Conservation (phyloP, 2,797 vertebrate species). For the Lates japonicus region DNA sequence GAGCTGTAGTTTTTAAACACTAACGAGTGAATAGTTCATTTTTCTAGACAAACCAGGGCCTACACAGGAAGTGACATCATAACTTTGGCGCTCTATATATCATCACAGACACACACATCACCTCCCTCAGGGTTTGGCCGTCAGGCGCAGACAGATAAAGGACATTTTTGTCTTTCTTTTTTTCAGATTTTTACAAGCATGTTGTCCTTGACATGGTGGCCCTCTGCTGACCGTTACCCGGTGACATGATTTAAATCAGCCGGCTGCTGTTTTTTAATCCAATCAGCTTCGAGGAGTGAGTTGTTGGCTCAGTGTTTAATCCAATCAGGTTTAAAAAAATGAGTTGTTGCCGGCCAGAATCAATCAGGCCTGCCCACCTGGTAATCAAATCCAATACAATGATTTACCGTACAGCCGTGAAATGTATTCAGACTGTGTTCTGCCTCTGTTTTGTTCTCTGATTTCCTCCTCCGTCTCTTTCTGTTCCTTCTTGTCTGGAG, state of each 20-base stretch:
- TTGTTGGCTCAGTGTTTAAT: constrained; percentile 58
- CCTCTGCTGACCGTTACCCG: constrained; percentile 1
- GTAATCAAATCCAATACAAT: constrained; percentile 50
- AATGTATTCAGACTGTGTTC: constrained; percentile 15
- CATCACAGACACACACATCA: background rate
- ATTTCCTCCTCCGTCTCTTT: background rate
- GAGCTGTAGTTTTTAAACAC: too few relatives aligned
- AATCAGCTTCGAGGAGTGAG: constrained; percentile 50
- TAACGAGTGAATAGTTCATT: too few relatives aligned
- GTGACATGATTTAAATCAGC: constrained; percentile 47
- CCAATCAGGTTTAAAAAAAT: constrained; percentile 59
- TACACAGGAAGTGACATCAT: constrained; percentile 1
- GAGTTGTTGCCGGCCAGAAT: constrained; percentile 61
- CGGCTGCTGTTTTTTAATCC: constrained; percentile 46
- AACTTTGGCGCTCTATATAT: background rate
- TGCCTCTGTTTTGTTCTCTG: background rate
- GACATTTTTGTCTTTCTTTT: background rate
- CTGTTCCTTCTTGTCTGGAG: background rate
- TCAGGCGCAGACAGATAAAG: background rate
- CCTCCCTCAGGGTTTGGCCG: background rate
- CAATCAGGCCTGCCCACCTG: constrained; percentile 55
- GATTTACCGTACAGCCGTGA: constrained; percentile 35
- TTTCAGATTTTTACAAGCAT: background rate
- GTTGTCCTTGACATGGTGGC: constrained; percentile 24
- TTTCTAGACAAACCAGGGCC: background rate